These are phyloP conservation scores for Meteorus cinctellus DNA, from an alignment of 2,888 invertebrate genomes.

Conservation along the genomic window DNA sequence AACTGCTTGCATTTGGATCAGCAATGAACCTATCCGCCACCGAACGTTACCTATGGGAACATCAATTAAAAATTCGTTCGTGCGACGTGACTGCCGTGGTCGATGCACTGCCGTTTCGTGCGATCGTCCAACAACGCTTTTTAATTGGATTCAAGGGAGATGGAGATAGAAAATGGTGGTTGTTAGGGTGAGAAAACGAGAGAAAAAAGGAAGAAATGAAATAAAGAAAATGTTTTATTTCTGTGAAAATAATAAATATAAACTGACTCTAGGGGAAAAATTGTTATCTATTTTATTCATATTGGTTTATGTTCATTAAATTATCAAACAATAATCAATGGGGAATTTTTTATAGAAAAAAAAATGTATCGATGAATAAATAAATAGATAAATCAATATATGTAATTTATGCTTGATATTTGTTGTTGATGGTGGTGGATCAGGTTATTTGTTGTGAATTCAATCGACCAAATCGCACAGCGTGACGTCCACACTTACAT, in stretches of 20 bases:
- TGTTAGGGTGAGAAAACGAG: conserved; percentile 37
- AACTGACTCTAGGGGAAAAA: no score
- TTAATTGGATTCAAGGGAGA: conserved; percentile 71
- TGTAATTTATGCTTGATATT: background rate
- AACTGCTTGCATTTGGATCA: conserved; percentile 6
- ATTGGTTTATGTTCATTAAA: no score
- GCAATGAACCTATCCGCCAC: background rate
- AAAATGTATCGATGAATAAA: background rate
- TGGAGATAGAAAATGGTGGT: conserved; percentile 46
- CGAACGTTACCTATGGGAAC: conserved; percentile 58
- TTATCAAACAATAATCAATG: background rate
- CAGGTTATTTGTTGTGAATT: conserved; percentile 30
- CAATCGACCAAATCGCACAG: conserved; percentile 38
- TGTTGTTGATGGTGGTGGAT: background rate
- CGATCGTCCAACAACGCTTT: conserved; percentile 65
- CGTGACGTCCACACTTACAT: background rate
- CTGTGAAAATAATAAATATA: no score
- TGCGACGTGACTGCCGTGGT: conserved; percentile 60
- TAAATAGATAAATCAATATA: background rate
- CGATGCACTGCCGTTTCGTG: conserved; percentile 67
- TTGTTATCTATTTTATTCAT: no score
- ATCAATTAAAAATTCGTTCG: conserved; percentile 70
- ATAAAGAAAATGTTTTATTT: conserved; percentile 12
- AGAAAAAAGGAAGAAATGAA: conserved; percentile 45
- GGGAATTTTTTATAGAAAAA: background rate